Percentiles rank a stretch among this genome's conserved stretches.
These are phyloP conservation scores for Leucophora obtusa DNA, from an alignment of 2,888 invertebrate genomes.

Conservation along the genomic window DNA sequence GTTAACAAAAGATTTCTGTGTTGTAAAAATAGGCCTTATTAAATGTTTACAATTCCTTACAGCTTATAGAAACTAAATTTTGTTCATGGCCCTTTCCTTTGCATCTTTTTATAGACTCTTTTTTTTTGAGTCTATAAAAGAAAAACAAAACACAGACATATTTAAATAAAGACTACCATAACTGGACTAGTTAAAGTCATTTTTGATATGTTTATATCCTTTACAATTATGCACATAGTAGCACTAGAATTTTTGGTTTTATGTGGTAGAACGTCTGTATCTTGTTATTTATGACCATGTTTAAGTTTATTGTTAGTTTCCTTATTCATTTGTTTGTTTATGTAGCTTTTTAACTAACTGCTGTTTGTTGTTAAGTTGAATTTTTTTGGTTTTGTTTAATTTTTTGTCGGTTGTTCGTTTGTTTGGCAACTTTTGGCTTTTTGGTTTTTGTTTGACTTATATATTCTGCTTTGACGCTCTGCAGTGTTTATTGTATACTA, in stretches of 20 bases:
- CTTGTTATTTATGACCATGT: constrained; percentile 49
- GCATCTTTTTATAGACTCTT: not conserved
- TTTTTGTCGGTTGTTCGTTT: not conserved
- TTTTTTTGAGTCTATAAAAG: constrained; percentile 1
- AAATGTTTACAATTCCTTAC: constrained; percentile 41
- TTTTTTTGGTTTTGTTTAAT: constrained; percentile 19
- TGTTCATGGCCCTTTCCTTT: constrained; percentile 1
- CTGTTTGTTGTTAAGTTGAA: constrained; percentile 10
- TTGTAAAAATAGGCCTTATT: constrained; percentile 33
- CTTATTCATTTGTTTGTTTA: constrained; percentile 43
- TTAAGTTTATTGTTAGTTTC: constrained; percentile 58
- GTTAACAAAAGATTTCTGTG: constrained; percentile 24
- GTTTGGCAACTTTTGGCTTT: not conserved
- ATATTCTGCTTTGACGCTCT: constrained; percentile 48
- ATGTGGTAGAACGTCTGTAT: not conserved
- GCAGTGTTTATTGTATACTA: not conserved
- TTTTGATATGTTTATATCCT: constrained; percentile 19
- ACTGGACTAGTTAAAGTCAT: not conserved
- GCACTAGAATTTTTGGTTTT: not conserved
- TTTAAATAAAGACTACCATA: not conserved
- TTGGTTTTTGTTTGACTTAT: constrained; percentile 14
- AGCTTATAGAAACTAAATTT: constrained; percentile 31
- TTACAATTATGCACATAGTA: not conserved
- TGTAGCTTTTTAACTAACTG: constrained; percentile 49
- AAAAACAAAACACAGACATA: constrained; percentile 5